These are phyloP conservation scores for Myotis yumanensis DNA, from an alignment of 2,113 vertebrate genomes.

Conservation along the genomic window DNA sequence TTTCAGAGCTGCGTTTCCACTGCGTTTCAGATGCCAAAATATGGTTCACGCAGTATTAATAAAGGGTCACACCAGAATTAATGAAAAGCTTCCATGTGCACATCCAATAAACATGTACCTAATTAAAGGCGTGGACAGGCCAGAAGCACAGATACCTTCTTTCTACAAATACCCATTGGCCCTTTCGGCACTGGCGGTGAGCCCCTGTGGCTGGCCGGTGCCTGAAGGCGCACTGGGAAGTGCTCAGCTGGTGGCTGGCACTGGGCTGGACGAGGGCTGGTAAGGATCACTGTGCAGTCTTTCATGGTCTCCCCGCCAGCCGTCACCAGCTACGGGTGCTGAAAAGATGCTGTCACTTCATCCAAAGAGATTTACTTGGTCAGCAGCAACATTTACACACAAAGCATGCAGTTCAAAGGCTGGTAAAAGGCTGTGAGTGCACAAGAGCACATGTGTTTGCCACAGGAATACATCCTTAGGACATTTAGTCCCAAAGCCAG, in stretches of 20 bases:
- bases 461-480: conserved; percentile 95
- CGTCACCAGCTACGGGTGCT: conserved; percentile 95
- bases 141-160: conserved; percentile 82
- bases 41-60: conserved; percentile 79
- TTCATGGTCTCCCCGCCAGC: conserved; percentile 96
- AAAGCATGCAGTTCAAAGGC: conserved; percentile 91
- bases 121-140: conserved; percentile 83
- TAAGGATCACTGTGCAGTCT: conserved; percentile 89
- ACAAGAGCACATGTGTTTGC: conserved; percentile 93
- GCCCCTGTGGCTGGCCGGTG: conserved; percentile 87
- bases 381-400: conserved; percentile 92
- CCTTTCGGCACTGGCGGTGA: conserved; percentile 85
- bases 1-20: conserved; percentile 76
- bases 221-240: conserved; percentile 87
- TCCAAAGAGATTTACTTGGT: conserved; percentile 95
- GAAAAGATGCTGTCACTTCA: conserved; percentile 98
- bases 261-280: conserved; percentile 88
- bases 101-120: conserved; percentile 82
- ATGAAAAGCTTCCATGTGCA: conserved; percentile 80
- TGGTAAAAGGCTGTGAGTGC: conserved; percentile 91
- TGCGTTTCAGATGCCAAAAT: conserved; percentile 69
- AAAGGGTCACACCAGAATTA: conserved; percentile 77
- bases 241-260: conserved; percentile 90
- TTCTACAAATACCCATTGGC: conserved; percentile 86
- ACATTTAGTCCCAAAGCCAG: conserved; percentile 92